A percentile compares a stretch with the other conserved stretches of the same genome.
Conservation (phyloP, 1,140 invertebrate genomes). For the Telenomus remus region DNA sequence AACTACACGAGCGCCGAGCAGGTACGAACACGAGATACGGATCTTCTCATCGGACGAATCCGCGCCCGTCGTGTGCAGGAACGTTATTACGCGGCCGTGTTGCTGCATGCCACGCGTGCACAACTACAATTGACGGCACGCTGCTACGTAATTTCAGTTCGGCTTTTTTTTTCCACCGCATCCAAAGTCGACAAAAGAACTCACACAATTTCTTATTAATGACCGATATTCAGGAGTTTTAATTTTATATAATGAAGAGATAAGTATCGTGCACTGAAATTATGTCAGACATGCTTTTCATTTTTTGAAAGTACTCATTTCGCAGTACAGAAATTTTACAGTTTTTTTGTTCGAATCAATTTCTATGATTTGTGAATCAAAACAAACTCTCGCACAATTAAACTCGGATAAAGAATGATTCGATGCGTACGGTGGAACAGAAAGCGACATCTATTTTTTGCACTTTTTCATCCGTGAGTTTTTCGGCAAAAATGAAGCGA, state of each 20-base stretch:
- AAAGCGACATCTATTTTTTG: conserved; percentile 20
- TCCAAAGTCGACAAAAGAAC: conserved; percentile 11
- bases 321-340: too few species aligned
- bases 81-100: conserved; percentile 54
- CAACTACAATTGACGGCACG: conserved; percentile 30
- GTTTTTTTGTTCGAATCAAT: too few species aligned
- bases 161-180: background rate
- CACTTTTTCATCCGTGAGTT: conserved; percentile 19
- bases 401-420: conserved; percentile 7
- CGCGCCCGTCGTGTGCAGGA: conserved; percentile 49
- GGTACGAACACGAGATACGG: conserved; percentile 54
- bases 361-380: conserved; percentile 1
- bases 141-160: conserved; percentile 27
- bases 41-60: conserved; percentile 57
- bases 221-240: background rate
- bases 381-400: conserved; percentile 18
- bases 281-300: background rate
- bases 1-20: conserved; percentile 48
- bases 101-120: conserved; percentile 45
- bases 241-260: conserved; percentile 2
- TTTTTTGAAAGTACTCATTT: too few species aligned
- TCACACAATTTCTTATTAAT: conserved; percentile 20
- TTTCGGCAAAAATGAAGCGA: conserved; percentile 22
- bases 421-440: background rate
- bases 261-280: background rate